Conservation (phyloP, 1,140 invertebrate genomes). For the Aphaenogaster rudis region DNA sequence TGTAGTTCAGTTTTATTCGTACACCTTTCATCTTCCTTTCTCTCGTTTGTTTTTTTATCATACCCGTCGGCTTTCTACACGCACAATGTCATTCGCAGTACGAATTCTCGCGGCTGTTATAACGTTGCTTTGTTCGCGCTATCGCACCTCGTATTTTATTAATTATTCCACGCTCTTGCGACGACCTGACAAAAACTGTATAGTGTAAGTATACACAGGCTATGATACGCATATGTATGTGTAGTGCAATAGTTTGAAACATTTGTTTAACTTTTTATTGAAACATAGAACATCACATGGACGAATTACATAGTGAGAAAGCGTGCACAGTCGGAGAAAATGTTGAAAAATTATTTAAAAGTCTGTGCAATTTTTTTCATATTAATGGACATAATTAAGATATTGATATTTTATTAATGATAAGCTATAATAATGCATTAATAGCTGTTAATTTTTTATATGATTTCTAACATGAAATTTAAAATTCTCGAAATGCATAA, state of each 20-base stretch:
- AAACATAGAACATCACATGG: not conserved
- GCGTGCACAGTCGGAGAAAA: not conserved
- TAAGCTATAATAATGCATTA: not conserved
- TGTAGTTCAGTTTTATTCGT: slow-evolving; percentile 36
- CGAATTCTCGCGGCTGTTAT: slow-evolving; percentile 47
- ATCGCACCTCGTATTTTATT: slow-evolving; percentile 51
- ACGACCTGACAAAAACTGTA: slow-evolving; percentile 27
- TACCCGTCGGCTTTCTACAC: slow-evolving; percentile 39
- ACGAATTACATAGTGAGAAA: not conserved
- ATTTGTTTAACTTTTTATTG: slow-evolving; percentile 49
- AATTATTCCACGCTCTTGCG: slow-evolving; percentile 48
- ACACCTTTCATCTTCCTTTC: slow-evolving; percentile 32
- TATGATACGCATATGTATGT: not conserved
- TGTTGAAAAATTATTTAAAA: not conserved
- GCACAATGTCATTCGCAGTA: slow-evolving; percentile 50
- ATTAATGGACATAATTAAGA: not conserved
- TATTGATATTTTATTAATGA: not conserved
- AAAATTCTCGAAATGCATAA: not conserved
- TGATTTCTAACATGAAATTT: not conserved
- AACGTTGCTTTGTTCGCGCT: slow-evolving; percentile 59
- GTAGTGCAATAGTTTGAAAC: slow-evolving; percentile 20
- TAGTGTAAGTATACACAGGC: not conserved
- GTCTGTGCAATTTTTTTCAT: not conserved
- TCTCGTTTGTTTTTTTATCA: slow-evolving; percentile 21
- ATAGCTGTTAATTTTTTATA: not conserved